Evolutionary conservation across 1,140 invertebrate genomes (phyloP).

Genomic region (Globodera ellingtonae): DNA sequence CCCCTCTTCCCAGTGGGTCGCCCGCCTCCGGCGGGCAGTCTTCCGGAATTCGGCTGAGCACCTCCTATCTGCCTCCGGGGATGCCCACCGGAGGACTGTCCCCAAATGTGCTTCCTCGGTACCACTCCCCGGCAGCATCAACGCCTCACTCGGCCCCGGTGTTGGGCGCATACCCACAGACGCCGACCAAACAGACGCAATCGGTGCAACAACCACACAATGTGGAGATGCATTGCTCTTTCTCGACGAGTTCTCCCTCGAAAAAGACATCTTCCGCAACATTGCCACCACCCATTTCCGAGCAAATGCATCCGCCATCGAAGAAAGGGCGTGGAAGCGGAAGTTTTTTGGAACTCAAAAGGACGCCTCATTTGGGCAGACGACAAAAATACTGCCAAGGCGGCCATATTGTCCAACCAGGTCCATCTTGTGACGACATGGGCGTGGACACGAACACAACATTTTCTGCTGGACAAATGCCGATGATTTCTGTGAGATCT

Average conservation of each 20-base stretch:
- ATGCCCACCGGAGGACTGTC: background rate
- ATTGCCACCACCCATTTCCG: background rate
- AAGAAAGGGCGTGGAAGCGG: conserved; percentile 13
- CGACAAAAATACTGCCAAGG: background rate
- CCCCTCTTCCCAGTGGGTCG: background rate
- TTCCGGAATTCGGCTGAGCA: background rate
- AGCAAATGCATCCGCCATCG: background rate
- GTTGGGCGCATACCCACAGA: background rate
- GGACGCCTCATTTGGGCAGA: background rate
- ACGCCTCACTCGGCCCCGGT: background rate
- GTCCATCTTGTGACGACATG: background rate
- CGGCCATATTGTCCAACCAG: background rate
- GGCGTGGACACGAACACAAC: background rate
- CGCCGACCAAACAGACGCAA: background rate
- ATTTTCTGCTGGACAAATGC: background rate
- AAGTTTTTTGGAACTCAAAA: background rate
- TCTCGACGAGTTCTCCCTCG: background rate
- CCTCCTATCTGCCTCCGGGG: background rate
- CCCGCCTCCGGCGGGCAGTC: background rate
- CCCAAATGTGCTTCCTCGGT: background rate
- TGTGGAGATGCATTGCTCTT: background rate
- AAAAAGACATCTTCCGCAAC: conserved; percentile 1
- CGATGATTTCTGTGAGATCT: background rate
- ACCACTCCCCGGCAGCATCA: background rate
- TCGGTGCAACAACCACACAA: background rate